Base-by-base conservation (phyloP, 1,140 invertebrate species). In the Polypedilum vanderplanki region DNA sequence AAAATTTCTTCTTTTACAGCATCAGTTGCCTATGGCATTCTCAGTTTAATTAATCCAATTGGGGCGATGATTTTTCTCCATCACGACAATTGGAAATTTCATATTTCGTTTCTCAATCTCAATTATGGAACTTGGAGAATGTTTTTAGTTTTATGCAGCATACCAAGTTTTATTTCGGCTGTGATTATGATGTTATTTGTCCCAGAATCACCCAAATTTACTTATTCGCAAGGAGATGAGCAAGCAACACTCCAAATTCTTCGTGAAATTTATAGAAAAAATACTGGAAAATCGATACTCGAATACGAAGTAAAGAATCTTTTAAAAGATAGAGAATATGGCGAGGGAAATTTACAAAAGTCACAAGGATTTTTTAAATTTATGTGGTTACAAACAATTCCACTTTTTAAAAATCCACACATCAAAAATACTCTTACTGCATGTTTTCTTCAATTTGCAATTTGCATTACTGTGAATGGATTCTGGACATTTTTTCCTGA, bases 401-500 rank as follows among this genome's bases (percentile, higher is more conserved):
- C 65, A 7, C 10, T 70, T 7, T 70, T 70, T 18, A 70, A 70
- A 70, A 7, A 70, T 70, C 65, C 65, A 20, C 65, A 70, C 10
- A 7, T 70, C 5, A 70, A 70, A 70, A 70, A 70, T 22, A 70
- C 65, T 8, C 9, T 22, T 1, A 70, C 65, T 20, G 65, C 65
- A 10, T 70, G 65, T 17, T 70, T 18, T 10, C 22, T 70, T 8
- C 65, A 70, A 70, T 70, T 70, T 7, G 15, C 65, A 17, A 70
- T 70, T 70, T 70, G 15, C 15, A 10, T 24, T 7, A 70, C 65
- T 20, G 9, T 20, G 1, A 70, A 70, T 70, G 65, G 65, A 3
- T 70, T 70, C 18, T 20, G 18, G 65, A 70, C 65, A 70, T 70
- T 70, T 12, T 70, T 70, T 12, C 65, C 65, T 22, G 65, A 70